Conservation (phyloP, 2,797 vertebrate genomes). For the Peromyscus nudipes region DNA sequence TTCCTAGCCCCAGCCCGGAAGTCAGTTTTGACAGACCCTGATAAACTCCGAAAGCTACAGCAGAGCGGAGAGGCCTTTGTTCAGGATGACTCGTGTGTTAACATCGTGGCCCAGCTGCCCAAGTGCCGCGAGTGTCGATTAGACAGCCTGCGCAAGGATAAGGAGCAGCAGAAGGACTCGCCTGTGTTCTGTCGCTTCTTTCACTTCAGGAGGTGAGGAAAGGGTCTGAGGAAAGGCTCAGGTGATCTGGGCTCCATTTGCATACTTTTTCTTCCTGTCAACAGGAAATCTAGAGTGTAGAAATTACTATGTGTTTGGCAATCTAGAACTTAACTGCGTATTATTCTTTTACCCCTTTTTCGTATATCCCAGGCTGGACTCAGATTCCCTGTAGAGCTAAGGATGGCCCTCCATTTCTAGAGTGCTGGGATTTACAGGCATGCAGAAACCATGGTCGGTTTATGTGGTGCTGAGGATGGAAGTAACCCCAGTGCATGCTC, state of each 20-base stretch:
- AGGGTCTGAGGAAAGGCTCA: fast-evolving
- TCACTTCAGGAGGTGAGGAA: constrained; percentile 89
- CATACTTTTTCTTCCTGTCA: not conserved
- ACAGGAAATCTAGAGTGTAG: not conserved
- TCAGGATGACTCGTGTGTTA: constrained; percentile 90
- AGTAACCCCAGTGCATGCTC: not conserved
- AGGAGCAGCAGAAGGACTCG: constrained; percentile 88
- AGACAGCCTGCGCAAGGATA: constrained; percentile 90
- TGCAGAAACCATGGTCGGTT: not conserved
- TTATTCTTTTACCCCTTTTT: not conserved
- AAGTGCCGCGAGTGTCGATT: constrained; percentile 90
- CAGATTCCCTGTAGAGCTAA: not conserved
- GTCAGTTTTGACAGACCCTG: constrained; percentile 88
- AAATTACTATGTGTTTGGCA: not conserved
- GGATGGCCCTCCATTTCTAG: not conserved
- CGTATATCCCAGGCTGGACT: not conserved
- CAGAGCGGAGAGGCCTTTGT: constrained; percentile 90
- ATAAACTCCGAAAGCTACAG: constrained; percentile 88
- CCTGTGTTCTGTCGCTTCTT: constrained; percentile 91
- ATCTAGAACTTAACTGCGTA: not conserved
- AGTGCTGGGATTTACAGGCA: not conserved
- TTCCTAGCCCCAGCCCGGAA: constrained; percentile 85
- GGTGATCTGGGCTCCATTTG: fast-evolving
- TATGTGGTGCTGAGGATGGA: not conserved
- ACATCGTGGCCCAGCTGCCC: constrained; percentile 88